These are phyloP conservation scores for Phlogophora meticulosa DNA, from an alignment of 2,888 invertebrate species.

Conservation along the genomic window DNA sequence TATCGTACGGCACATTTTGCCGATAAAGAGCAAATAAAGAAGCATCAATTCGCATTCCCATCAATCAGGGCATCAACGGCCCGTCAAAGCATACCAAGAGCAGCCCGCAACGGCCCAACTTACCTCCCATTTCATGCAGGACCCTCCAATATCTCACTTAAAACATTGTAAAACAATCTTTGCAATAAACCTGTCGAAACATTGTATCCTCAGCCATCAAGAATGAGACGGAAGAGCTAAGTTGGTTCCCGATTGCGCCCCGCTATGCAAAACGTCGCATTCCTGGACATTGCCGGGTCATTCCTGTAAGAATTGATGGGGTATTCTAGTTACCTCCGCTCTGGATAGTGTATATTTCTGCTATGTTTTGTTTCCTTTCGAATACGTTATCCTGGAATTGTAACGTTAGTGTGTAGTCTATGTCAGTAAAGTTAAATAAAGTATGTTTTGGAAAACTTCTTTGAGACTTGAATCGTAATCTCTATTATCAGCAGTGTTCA, in stretches of 20 bases:
- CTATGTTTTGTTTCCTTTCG: conserved; percentile 55
- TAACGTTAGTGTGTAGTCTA: conserved; percentile 24
- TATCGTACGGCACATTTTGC: no score
- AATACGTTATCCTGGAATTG: conserved; percentile 34
- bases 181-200: conserved; percentile 56
- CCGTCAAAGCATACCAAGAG: conserved; percentile 13
- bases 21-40: not conserved
- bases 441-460: no score
- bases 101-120: conserved; percentile 6
- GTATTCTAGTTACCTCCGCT: conserved; percentile 64
- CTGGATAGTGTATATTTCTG: conserved; percentile 39
- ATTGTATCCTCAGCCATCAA: conserved; percentile 62
- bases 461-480: not conserved
- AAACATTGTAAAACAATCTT: conserved; percentile 57
- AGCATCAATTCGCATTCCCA: not conserved
- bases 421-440: not conserved
- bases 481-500: no score
- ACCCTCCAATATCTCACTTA: conserved; percentile 43
- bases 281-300: conserved; percentile 66
- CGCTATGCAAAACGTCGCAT: conserved; percentile 66
- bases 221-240: conserved; percentile 58
- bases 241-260: conserved; percentile 56
- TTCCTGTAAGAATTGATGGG: conserved; percentile 64
- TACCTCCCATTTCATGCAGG: conserved; percentile 9
- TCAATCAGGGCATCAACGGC: not conserved